Evolutionary conservation across 2,797 vertebrate species (phyloP), one percentile per base, ranked within the genome.

Genomic region (Intellagama lesueurii): DNA sequence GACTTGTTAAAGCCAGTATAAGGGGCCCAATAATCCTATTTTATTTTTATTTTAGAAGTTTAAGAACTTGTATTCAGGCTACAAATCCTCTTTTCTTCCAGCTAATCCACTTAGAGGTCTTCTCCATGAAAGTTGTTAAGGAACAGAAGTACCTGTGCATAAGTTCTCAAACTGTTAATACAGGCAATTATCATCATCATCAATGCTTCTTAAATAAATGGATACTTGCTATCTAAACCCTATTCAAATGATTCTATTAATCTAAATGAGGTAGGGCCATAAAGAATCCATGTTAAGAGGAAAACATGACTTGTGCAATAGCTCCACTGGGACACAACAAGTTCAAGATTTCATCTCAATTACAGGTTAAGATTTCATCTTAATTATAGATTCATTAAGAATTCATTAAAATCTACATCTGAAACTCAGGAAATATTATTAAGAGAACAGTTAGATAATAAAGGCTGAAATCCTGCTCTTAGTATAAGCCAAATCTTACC

Each of bases 231-330:
- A 56, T 56, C n/a, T 82, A 92, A 95, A 91, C 77, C 82, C 9
- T 86, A 93, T 91, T 75, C 81, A 93, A 93, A 90, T 19, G 86
- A 4, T 3, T 32, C 19, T 91, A 92, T 93, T 94, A 92, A 95
- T 94, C 92, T 92, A 92, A 75, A 91, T 91, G 40, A 40, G 40
- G 40, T 40, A 40, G 40, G 40, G 40, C 40, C 40, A 40, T 40
- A 40, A 40, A 40, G 40, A 40, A 40, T 40, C 3, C 40, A 40
- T 22, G 60, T 64, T 64, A 64, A 75, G 4, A 35, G 52, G 52
- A 56, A 56, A 56, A 56, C 52, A 56, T 56, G 40, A 40, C 40
- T 40, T 40, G 40, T 56, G 52, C 12, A 56, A 14, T 56, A 14
- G 60, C 60, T 64, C 60, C 19, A 64, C 19, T 64, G 60, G 60